Evolutionary conservation across 2,797 vertebrate species (phyloP), one percentile per base, ranked within the genome.

Genomic region (Decapterus maruadsi): DNA sequence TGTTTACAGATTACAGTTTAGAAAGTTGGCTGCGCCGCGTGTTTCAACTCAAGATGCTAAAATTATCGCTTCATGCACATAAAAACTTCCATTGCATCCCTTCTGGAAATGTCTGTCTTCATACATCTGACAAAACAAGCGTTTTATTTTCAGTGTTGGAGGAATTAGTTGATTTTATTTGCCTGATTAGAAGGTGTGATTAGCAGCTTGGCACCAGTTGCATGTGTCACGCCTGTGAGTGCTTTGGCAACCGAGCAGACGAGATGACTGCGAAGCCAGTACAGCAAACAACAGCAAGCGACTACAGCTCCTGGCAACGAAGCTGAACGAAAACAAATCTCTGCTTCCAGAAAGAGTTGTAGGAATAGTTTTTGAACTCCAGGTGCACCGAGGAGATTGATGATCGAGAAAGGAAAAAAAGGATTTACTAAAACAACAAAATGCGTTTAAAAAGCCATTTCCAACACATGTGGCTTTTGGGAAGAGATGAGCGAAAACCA

Each of bases 1-100:
- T 72, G 77, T 72, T 86, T 78, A 71, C 87, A 63, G 82, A 79
- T 83, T 66, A 75, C 38, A 68, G 40, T 74, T 75, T 46, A 80
- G 22, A 67, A 22, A 59, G 57, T 45, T 78, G 60, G 58, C 78
- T 78, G 61, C 64, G 6, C 40, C 14, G 16, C 38, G 61, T 72
- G 72, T 55, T 26, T 26, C 26, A 26, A 26, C 58, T 26, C 45
- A 72, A 78, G 14, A 72, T 66, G 29, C 29, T 61, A 46, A 43
- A 76, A 60, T 59, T 55, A 79, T 79, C 0, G 73, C 60, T 65
- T 17, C 20, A 48, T 55, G 19, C n/a, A 42, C 43, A 19, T 31
- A 26, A 40, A 55, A 40, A 29, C 26, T 26, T 36, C 8, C 26
- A 20, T 29, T 62, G 43, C 17, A 45, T 50, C 10, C 16, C 17